These are phyloP conservation scores for Pseudomugil tenellus DNA, from an alignment of 2,797 vertebrate species.

Conservation along the genomic window DNA sequence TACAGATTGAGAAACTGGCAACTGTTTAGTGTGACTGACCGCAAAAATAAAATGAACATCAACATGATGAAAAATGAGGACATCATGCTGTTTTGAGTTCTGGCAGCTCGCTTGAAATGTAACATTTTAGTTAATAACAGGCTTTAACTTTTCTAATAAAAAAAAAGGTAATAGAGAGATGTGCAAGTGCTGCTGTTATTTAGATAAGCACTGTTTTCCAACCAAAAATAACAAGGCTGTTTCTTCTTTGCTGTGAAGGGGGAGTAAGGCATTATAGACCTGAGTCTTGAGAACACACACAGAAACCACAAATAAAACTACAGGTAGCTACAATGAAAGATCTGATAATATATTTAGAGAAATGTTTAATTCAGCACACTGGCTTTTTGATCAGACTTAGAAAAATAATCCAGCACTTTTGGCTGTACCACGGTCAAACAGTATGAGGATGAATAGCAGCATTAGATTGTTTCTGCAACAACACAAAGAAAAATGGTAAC, in stretches of 20 bases:
- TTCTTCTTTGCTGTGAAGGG: slow-evolving; percentile 1
- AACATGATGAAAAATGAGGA: slow-evolving; percentile 24
- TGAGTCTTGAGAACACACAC: not conserved
- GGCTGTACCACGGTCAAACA: slow-evolving; percentile 30
- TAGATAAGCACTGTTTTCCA: slow-evolving; percentile 10
- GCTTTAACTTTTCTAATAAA: slow-evolving; percentile 24
- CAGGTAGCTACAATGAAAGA: slow-evolving; percentile 9
- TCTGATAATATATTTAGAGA: slow-evolving; percentile 10
- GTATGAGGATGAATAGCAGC: slow-evolving; percentile 58
- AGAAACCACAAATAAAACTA: not conserved
- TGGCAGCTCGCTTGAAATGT: slow-evolving; percentile 35
- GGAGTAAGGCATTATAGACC: slow-evolving; percentile 58
- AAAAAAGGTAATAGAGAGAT: slow-evolving; percentile 30
- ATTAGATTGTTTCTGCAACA: slow-evolving; percentile 49
- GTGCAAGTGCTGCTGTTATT: slow-evolving; percentile 16
- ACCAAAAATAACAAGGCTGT: slow-evolving; percentile 6
- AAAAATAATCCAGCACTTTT: slow-evolving; percentile 31
- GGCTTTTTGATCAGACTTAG: slow-evolving; percentile 7
- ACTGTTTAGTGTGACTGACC: slow-evolving; percentile 33
- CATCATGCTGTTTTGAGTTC: slow-evolving; percentile 36
- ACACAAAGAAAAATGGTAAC: slow-evolving; percentile 12
- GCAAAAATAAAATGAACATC: slow-evolving; percentile 40
- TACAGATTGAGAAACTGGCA: slow-evolving; percentile 45
- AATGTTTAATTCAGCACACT: slow-evolving; percentile 20
- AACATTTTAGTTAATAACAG: slow-evolving; percentile 37